Evolutionary conservation across 2,797 vertebrate genomes (phyloP), one percentile per base, ranked within the genome.

Genomic region (Rhinophrynus dorsalis): DNA sequence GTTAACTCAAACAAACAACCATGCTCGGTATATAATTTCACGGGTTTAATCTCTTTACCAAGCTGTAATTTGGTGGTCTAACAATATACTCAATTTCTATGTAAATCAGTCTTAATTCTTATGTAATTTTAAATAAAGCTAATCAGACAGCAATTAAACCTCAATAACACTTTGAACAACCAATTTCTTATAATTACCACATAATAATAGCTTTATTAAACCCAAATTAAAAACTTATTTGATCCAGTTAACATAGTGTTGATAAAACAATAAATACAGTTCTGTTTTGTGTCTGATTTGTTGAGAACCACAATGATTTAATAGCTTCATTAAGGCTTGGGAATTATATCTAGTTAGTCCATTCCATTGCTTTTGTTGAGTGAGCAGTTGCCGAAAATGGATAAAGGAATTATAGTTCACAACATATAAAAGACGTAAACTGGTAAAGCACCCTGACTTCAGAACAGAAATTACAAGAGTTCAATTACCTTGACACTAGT

Each of bases 101-200:
- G 69, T 73, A 66, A 73, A 73, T 73, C 47, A 73, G 69, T 12
- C 55, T 45, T 73, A 73, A 73, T 65, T 73, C 54, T 65, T 73
- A 65, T 73, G 69, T 73, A 73, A 73, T 73, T 73, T 73, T 73
- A 73, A 73, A 66, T 66, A 73, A 65, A 73, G 69, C 62, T 73
- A 73, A 73, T 73, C 69, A 73, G 62, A 54, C 62, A 66, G 54
- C 69, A 73, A 73, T 73, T 73, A 73, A 73, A 73, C 54, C 69
- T 66, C 69, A 59, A 73, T 73, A 73, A 73, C 55, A 73, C 69
- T 66, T 66, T 73, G 54, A 73, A 60, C 61, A 73, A 33, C 55
- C 52, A 66, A 73, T 73, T 73, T 66, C 69, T 59, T 65, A 73
- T 73, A 73, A 73, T 73, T 73, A 73, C 69, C 17, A 66, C 61